A percentile compares a stretch with the other conserved stretches of the same genome.
phyloP scores from a whole-genome alignment of 2,113 vertebrate species.

The Solea senegalensis region DNA sequence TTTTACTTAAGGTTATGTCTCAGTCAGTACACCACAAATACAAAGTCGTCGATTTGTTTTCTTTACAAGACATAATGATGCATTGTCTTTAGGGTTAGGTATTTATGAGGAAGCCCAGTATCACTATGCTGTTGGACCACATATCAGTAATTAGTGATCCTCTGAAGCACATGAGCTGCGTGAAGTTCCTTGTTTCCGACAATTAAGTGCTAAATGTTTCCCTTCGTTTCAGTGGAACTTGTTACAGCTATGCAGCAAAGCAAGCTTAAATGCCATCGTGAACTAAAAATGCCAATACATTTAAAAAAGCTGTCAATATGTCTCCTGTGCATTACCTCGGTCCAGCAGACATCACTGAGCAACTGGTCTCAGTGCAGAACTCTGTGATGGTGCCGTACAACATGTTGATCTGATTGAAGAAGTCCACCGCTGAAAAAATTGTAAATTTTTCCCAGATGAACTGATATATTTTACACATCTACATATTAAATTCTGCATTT shows the following conservation, averaged over 20 bases:
- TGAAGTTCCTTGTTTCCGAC: slow-evolving; percentile 2
- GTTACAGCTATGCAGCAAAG: neutral
- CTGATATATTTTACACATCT: no score
- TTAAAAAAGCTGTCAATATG: neutral
- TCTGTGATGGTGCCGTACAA: slow-evolving; percentile 96
- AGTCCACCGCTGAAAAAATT: slow-evolving; percentile 89
- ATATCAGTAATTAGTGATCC: neutral
- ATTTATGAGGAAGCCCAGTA: neutral
- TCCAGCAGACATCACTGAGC: slow-evolving; percentile 94
- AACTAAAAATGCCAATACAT: neutral
- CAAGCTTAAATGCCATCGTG: neutral
- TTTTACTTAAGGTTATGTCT: neutral
- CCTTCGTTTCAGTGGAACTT: neutral
- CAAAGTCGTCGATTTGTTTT: neutral
- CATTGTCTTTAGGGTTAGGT: neutral
- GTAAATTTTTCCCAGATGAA: no score
- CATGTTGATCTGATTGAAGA: slow-evolving; percentile 99
- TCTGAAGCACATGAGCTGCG: neutral
- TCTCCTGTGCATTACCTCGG: slow-evolving; percentile 82
- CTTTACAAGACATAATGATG: neutral
- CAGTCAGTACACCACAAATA: neutral
- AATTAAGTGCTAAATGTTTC: neutral
- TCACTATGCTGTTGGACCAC: neutral
- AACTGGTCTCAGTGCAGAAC: slow-evolving; percentile 94
- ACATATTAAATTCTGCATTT: no score